A percentile compares a stretch with the other conserved stretches of the same genome.
Evolutionary conservation across 2,888 invertebrate species (phyloP).

Genomic region (Tinea semifulvella): DNA sequence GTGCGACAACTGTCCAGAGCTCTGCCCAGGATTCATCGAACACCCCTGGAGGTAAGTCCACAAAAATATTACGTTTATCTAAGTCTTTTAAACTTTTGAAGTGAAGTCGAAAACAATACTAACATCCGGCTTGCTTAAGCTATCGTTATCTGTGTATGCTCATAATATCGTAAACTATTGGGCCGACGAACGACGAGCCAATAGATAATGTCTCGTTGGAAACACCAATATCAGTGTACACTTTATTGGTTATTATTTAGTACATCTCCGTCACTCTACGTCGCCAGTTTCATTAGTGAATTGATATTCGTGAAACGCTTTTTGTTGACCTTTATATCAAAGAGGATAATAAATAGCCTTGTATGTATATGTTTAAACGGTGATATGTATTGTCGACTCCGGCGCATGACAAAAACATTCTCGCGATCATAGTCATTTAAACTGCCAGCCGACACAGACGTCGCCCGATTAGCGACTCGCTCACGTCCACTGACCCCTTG

Average conservation of each 20-base stretch:
- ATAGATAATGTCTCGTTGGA: slow-evolving; percentile 6
- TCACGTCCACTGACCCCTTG: background rate
- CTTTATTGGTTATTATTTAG: background rate
- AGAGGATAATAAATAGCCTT: slow-evolving; percentile 34
- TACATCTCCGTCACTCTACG: background rate
- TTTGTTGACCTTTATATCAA: slow-evolving; percentile 14
- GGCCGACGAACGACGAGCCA: background rate
- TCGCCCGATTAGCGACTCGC: background rate
- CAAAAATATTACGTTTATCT: background rate
- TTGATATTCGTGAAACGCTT: slow-evolving; percentile 11
- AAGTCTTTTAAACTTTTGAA: no score
- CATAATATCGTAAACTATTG: slow-evolving; percentile 3
- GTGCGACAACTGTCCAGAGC: slow-evolving; percentile 83
- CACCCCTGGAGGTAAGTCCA: slow-evolving; percentile 88
- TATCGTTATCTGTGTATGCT: slow-evolving; percentile 10
- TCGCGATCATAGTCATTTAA: slow-evolving; percentile 14
- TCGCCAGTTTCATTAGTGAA: slow-evolving; percentile 3
- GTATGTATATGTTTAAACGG: slow-evolving; percentile 19
- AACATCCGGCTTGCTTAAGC: slow-evolving; percentile 10
- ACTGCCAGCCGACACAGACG: slow-evolving; percentile 7
- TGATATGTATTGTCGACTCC: slow-evolving; percentile 19
- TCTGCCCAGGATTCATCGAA: slow-evolving; percentile 83
- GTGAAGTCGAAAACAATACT: background rate
- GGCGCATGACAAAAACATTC: slow-evolving; percentile 27
- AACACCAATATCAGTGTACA: slow-evolving; percentile 1